Evolutionary conservation across 2,797 vertebrate genomes (phyloP), one percentile per base, ranked within the genome.

Genomic region (Pteropus rufus): DNA sequence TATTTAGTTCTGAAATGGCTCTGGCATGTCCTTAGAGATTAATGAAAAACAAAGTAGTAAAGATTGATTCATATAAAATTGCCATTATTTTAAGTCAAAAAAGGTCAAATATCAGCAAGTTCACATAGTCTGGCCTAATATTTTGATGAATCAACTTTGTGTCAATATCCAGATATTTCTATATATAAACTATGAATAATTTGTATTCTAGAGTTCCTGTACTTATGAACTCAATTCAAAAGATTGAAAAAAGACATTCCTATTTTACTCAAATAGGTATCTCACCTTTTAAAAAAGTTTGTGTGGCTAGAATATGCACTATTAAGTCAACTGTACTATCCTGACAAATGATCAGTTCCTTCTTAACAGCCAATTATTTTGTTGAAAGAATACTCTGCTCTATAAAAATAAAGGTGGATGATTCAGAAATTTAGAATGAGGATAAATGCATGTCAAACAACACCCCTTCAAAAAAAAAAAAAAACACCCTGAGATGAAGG

Each of bases 401-500:
- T 97, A 91, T 96, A 96, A 96, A 96, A 96, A 97, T 92, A 93
- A 97, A 96, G 60, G 80, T 83, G 54, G 44, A 91, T 60, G 60
- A 81, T 64, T 89, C 56, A 31, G 91, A 98, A 98, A 97, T 93
- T 90, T 39, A 97, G 96, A 98, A 96, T 98, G 97, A 97, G 97
- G 97, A 98, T 98, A 97, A 98, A 97, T 94, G 94, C 94, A 97
- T 98, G 95, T 94, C 97, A 98, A 98, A 98, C 49, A 49, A 49
- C 15, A 49, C 49, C 49, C 12, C 15, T 16, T 93, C 97, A 98
- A 98, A 98, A 49, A 60, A 36, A 34, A 34, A 34, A 34, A 76
- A 81, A 73, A 77, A 85, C 96, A 97, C 94, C 73, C 83, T 60
- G 41, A 98, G 98, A 98, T 98, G 94, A 98, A 98, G 98, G 98